phyloP scores from a whole-genome alignment of 2,797 vertebrate genomes.

The Lithobates pipiens region DNA sequence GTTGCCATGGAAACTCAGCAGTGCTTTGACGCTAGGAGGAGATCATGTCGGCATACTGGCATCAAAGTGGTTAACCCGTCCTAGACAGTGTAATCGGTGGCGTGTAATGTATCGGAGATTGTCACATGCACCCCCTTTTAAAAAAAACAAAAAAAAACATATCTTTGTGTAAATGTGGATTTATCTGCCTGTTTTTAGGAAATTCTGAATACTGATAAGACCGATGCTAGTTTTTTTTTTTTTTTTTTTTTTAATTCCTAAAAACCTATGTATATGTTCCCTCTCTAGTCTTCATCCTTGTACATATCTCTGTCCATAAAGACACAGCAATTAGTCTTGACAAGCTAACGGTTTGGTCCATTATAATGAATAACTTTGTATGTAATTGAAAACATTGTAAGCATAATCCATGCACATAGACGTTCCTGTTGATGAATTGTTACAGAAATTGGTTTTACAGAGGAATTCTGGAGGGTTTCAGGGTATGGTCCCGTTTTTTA shows the following conservation, averaged over 20 bases:
- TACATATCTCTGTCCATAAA: neutral
- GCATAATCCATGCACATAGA: neutral
- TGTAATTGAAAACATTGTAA: neutral
- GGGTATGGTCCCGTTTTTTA: neutral
- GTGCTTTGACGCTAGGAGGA: slow-evolving; percentile 40
- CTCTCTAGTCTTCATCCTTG: neutral
- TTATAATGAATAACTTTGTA: neutral
- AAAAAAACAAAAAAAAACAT: neutral
- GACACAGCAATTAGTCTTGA: neutral
- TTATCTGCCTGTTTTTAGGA: neutral
- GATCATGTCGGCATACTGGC: slow-evolving; percentile 33
- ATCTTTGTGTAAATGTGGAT: neutral
- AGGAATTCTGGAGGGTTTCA: neutral
- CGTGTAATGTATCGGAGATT: slow-evolving; percentile 3
- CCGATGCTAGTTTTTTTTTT: too few species aligned
- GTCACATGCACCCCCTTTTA: neutral
- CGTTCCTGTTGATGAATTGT: neutral
- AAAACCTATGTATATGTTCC: neutral
- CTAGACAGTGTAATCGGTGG: slow-evolving; percentile 6
- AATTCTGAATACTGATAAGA: too few species aligned
- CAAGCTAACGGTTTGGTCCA: neutral
- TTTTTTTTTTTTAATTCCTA: too few species aligned
- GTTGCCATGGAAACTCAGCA: slow-evolving; percentile 49
- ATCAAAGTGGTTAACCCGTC: slow-evolving; percentile 47
- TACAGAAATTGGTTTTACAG: neutral